Conservation (phyloP, 2,797 vertebrate genomes). For the Bradypodion ventrale region DNA sequence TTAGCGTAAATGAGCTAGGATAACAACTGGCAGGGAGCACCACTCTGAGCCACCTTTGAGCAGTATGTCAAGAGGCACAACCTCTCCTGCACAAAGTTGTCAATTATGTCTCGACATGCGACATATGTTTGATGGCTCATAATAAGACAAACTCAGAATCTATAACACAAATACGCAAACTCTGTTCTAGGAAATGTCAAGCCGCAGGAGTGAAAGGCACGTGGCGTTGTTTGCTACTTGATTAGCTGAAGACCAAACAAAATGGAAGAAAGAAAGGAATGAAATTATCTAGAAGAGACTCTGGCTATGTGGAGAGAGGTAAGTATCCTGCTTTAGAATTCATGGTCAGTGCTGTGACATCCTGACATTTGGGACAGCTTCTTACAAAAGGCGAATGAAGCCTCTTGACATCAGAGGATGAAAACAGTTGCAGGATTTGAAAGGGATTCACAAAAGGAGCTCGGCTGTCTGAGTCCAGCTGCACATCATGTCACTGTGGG, state of each 20-base stretch:
- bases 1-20: neutral
- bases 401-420: neutral
- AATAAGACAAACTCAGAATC: neutral
- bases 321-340: neutral
- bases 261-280: neutral
- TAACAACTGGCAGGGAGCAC: neutral
- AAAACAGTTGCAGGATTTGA: neutral
- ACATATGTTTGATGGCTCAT: neutral
- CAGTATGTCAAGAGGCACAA: neutral
- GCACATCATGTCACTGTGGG: neutral
- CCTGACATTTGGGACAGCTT: neutral
- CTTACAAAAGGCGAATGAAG: neutral
- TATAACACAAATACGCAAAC: neutral
- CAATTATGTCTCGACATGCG: neutral
- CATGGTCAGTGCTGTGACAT: neutral
- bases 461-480: neutral
- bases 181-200: neutral
- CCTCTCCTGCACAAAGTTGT: neutral
- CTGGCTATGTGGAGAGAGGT: neutral
- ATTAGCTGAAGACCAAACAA: neutral
- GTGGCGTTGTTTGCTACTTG: neutral
- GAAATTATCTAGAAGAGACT: neutral
- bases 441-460: neutral
- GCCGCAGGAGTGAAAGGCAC: neutral
- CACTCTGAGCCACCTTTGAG: constrained; percentile 8